These are phyloP conservation scores for Villa cingulata DNA, from an alignment of 2,888 invertebrate species.

Conservation along the genomic window DNA sequence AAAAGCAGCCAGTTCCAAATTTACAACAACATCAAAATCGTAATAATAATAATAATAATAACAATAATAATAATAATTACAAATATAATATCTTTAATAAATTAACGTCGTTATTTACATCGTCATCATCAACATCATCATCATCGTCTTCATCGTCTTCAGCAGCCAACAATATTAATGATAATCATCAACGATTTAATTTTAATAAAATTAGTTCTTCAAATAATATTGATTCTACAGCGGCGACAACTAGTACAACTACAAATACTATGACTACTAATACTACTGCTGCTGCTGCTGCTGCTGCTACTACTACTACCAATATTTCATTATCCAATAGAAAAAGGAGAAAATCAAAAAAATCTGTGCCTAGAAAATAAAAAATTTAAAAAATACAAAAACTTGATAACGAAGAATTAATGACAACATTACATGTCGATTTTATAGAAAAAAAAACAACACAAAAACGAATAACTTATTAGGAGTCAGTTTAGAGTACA, in stretches of 20 bases:
- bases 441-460: too few relatives aligned
- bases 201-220: background rate
- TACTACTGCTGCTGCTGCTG: too few relatives aligned
- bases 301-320: background rate
- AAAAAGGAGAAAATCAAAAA: slow-evolving; percentile 14
- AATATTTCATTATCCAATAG: slow-evolving; percentile 6
- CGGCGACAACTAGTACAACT: background rate
- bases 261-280: too few relatives aligned
- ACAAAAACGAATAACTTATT: too few relatives aligned
- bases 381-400: too few relatives aligned
- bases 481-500: too few relatives aligned
- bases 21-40: slow-evolving; percentile 4
- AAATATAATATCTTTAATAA: background rate
- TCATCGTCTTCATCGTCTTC: slow-evolving; percentile 5
- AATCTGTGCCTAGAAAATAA: slow-evolving; percentile 16
- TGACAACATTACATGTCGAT: too few relatives aligned
- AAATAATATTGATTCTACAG: background rate
- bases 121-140: slow-evolving; percentile 2
- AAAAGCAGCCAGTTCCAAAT: background rate
- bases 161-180: background rate
- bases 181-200: background rate
- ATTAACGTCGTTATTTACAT: background rate
- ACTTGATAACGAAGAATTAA: too few relatives aligned
- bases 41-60: background rate
- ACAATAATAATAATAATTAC: too few relatives aligned